Base-by-base conservation (phyloP, 1,140 invertebrate species). In the Danaus plexippus region DNA sequence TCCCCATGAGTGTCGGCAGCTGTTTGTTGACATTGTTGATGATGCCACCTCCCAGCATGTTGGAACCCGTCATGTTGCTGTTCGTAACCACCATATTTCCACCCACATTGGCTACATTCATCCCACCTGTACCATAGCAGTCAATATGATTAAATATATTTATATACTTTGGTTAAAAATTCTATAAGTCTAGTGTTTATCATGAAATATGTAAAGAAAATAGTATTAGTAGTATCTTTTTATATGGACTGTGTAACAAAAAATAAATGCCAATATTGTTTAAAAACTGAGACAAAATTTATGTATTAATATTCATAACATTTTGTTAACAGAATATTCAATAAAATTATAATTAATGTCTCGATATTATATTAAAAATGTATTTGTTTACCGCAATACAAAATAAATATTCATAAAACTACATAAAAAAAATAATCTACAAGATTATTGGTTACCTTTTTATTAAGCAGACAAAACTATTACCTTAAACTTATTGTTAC, bases 1-100 rank as follows among this genome's bases (percentile, higher is more conserved):
- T 81, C 41, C 79, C 87, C 87, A 88, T 90, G 64, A 88, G 87
- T 50, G 64, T 85, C 32, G 68, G 80, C 48, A 91, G 89, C 75
- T 92, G 92, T 73, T 93, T 93, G 67, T 93, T 93, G 18, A 91
- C 88, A 75, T 89, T 92, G 73, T 92, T 93, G 59, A 91, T 90
- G 40, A 93, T 88, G 63, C 90, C 84, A 54, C 90, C 89, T 22
- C 90, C 88, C 71, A 91, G 88, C 68, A 88, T 89, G 11, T 88
- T 88, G 13, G 88, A 89, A 74, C 90, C 91, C 11, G 68, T 67
- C 90, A 93, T 89, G 83, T 89, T 91, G 69, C 91, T 92, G 64
- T 90, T 92, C 2, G 91, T 92, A 84, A 92, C 90, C 66, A 92
- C 91, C 91, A 93, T 92, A 67, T 89, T 91, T 47, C 90, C 86